phyloP scores from a whole-genome alignment of 1,140 invertebrate genomes.

The Agrypnia vestita region DNA sequence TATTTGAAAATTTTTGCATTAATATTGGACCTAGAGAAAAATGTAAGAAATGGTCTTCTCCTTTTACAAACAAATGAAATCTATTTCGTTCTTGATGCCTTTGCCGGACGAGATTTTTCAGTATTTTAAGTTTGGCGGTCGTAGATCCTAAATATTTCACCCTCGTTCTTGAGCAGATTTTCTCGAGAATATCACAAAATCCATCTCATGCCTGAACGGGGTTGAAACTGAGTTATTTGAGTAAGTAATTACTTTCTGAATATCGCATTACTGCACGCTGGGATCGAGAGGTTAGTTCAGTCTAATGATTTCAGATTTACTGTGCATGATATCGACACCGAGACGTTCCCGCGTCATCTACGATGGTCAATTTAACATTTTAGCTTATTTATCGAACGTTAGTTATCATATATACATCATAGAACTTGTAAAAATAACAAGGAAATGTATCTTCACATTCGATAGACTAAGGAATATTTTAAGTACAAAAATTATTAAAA shows the following conservation, averaged over 20 bases:
- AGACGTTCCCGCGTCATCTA: background rate
- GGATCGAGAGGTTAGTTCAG: background rate
- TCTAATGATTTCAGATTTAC: constrained; percentile 6
- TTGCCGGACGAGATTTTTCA: no score
- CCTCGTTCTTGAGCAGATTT: background rate
- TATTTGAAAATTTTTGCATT: no score
- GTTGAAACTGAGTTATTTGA: constrained; percentile 14
- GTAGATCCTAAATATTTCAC: background rate
- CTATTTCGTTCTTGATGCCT: no score
- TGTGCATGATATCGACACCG: background rate
- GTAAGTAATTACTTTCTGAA: constrained; percentile 3
- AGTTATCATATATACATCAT: no score
- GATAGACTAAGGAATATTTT: no score
- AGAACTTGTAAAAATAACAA: no score
- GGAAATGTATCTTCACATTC: no score
- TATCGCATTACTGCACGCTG: constrained; percentile 13
- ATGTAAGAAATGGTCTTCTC: no score
- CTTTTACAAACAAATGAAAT: no score
- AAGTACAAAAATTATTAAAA: no score
- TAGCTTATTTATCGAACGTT: background rate
- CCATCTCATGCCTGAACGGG: constrained; percentile 2
- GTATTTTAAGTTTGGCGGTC: no score
- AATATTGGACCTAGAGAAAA: no score
- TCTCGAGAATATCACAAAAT: constrained; percentile 11
- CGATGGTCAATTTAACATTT: background rate